Evolutionary conservation across 1,140 invertebrate species (phyloP).

Genomic region (Acromyrmex heyeri): DNA sequence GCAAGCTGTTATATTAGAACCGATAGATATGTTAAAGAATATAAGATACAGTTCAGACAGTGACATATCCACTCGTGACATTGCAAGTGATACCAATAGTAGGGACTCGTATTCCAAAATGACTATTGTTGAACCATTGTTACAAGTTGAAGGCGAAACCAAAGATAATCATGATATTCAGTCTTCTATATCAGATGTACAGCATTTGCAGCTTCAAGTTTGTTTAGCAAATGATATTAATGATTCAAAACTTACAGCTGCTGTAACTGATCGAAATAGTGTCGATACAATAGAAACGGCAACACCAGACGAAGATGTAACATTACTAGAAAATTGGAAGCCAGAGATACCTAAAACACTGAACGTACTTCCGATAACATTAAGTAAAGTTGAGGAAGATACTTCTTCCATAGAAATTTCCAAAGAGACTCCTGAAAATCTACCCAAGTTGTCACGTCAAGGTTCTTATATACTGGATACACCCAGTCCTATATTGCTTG

Average conservation of each 20-base stretch:
- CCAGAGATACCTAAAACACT: conserved; percentile 84
- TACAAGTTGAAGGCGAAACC: not conserved
- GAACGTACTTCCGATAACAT: conserved; percentile 82
- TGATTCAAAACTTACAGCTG: conserved; percentile 74
- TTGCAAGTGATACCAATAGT: conserved; percentile 37
- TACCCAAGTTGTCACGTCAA: conserved; percentile 87
- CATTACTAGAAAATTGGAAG: conserved; percentile 79
- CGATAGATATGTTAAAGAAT: conserved; percentile 10
- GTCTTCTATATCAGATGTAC: conserved; percentile 61
- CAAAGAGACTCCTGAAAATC: conserved; percentile 59
- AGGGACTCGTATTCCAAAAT: conserved; percentile 15
- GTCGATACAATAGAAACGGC: conserved; percentile 72
- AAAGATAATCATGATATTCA: conserved; percentile 8
- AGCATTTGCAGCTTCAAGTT: conserved; percentile 65
- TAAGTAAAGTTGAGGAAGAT: conserved; percentile 65
- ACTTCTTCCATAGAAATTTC: conserved; percentile 25
- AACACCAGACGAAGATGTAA: conserved; percentile 71
- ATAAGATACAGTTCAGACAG: conserved; percentile 48
- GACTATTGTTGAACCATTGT: not conserved
- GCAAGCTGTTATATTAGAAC: not conserved
- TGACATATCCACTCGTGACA: conserved; percentile 23
- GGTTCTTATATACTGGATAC: conserved; percentile 89
- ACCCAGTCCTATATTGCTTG: conserved; percentile 88
- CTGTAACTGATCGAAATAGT: conserved; percentile 77
- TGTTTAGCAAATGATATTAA: conserved; percentile 46